Evolutionary conservation across 1,140 invertebrate genomes (phyloP).

Genomic region (Camponotus pennsylvanicus): DNA sequence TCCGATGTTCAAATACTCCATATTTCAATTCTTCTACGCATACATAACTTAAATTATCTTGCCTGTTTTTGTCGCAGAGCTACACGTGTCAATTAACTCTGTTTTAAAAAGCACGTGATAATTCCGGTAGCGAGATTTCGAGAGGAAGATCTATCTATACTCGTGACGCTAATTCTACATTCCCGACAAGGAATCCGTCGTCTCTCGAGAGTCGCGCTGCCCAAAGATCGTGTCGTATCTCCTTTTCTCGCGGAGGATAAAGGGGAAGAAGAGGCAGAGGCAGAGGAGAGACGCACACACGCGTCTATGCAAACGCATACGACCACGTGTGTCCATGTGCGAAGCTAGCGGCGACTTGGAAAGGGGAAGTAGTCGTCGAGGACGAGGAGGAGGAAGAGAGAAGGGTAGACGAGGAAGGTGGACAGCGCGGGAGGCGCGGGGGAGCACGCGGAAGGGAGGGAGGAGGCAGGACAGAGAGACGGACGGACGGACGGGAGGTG

Average conservation of each 20-base stretch:
- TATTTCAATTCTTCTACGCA: too few relatives aligned
- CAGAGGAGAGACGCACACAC: constrained; percentile 31
- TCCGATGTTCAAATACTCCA: too few relatives aligned
- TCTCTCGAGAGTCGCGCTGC: constrained; percentile 33
- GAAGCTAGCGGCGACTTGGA: constrained; percentile 77
- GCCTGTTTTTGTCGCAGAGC: not conserved
- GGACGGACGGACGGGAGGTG: constrained; percentile 83
- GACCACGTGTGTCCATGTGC: constrained; percentile 61
- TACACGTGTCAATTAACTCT: not conserved
- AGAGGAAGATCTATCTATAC: not conserved
- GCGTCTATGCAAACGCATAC: constrained; percentile 42
- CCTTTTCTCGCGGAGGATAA: constrained; percentile 24
- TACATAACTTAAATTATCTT: not conserved
- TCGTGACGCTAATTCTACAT: constrained; percentile 50
- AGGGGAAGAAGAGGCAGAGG: not conserved
- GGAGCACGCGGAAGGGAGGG: constrained; percentile 50
- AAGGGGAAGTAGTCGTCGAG: constrained; percentile 83
- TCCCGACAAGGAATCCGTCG: constrained; percentile 53
- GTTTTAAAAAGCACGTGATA: not conserved
- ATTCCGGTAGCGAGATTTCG: not conserved
- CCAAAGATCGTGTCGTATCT: constrained; percentile 69
- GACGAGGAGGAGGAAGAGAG: constrained; percentile 49
- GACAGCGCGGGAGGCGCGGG: constrained; percentile 17
- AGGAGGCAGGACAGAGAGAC: constrained; percentile 66
- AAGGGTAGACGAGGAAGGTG: constrained; percentile 39